phyloP scores from a whole-genome alignment of 2,888 invertebrate genomes.

The Aproaerema taeniolella region DNA sequence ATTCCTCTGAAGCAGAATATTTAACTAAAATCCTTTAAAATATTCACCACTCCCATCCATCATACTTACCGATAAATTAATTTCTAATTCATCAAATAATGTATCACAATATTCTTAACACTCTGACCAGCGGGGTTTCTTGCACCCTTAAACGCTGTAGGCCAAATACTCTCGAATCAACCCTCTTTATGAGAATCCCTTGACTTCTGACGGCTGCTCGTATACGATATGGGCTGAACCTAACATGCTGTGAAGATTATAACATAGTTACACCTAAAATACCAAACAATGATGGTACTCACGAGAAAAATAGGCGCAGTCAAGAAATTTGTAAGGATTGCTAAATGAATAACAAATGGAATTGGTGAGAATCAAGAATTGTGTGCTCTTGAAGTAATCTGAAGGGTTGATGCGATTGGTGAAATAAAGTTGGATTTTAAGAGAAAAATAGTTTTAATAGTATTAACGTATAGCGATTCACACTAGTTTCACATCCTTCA shows the following conservation, averaged over 20 bases:
- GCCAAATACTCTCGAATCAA: slow-evolving; percentile 16
- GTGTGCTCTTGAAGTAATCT: neutral
- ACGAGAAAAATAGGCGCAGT: slow-evolving; percentile 36
- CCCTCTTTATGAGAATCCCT: no score
- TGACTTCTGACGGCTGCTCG: slow-evolving; percentile 12
- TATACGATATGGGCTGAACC: slow-evolving; percentile 28
- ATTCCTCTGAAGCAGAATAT: no score
- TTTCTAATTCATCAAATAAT: slow-evolving; percentile 46
- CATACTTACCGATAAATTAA: slow-evolving; percentile 53
- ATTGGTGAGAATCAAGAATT: slow-evolving; percentile 7
- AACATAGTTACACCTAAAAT: slow-evolving; percentile 20
- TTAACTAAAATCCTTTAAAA: no score
- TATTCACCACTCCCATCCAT: slow-evolving; percentile 17
- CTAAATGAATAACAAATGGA: neutral
- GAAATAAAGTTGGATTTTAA: neutral
- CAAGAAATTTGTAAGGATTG: neutral
- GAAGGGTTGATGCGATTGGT: neutral
- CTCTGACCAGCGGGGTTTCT: slow-evolving; percentile 44
- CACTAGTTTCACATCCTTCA: slow-evolving; percentile 56
- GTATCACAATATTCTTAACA: slow-evolving; percentile 42
- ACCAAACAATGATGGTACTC: slow-evolving; percentile 22
- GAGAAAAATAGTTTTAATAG: no score
- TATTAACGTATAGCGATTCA: no score
- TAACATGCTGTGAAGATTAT: slow-evolving; percentile 53
- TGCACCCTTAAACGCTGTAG: slow-evolving; percentile 18